A percentile compares a stretch with the other conserved stretches of the same genome.
Conservation (phyloP, 1,140 invertebrate genomes). For the Mizuhopecten yessoensis region DNA sequence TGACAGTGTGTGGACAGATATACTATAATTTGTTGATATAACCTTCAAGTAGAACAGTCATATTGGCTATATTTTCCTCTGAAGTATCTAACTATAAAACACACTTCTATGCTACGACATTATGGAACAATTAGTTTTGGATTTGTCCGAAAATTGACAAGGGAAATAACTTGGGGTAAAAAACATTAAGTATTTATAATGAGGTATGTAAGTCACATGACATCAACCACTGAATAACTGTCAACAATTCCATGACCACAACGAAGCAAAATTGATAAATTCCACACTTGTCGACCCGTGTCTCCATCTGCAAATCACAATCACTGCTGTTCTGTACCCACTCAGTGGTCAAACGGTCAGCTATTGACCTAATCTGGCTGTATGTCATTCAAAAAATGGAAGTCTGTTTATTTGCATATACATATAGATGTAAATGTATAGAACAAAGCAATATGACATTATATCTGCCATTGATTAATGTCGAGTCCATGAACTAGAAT, state of each 20-base stretch:
- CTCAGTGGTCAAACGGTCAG: not conserved
- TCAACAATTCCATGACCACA: no score
- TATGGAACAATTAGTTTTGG: no score
- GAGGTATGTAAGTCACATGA: not conserved
- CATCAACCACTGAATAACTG: not conserved
- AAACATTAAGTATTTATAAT: not conserved
- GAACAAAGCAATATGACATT: not conserved
- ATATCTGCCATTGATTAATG: not conserved
- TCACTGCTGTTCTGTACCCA: not conserved
- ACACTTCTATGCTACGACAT: no score
- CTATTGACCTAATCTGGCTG: not conserved
- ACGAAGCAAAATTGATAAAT: not conserved
- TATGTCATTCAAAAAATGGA: not conserved
- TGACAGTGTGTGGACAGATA: no score
- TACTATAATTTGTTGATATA: no score
- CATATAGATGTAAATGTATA: not conserved
- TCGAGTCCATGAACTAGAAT: not conserved
- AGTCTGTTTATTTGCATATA: conserved; percentile 20
- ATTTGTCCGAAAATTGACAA: not conserved
- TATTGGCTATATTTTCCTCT: no score
- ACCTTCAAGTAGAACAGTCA: no score
- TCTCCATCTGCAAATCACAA: not conserved
- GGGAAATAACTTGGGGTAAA: conserved; percentile 24
- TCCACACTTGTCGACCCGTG: conserved; percentile 36
- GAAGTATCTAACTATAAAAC: no score